phyloP scores from a whole-genome alignment of 2,113 vertebrate genomes.

The Esox niger region DNA sequence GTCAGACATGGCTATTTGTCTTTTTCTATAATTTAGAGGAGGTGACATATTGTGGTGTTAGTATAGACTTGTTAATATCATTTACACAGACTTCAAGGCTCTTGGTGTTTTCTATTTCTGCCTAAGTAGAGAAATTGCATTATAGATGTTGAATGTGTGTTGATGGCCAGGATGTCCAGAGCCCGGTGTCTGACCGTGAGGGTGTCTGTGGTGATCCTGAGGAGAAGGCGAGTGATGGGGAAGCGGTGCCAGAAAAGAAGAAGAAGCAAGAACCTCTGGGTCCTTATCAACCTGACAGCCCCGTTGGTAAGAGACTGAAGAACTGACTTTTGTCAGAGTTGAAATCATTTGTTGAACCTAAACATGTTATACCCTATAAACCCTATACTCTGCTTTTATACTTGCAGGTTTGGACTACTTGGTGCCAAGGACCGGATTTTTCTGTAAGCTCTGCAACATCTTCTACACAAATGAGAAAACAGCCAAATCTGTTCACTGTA shows the following conservation, averaged over 20 bases:
- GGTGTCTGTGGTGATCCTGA: constrained; percentile 29
- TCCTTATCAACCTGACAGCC: constrained; percentile 78
- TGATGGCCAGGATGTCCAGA: constrained; percentile 26
- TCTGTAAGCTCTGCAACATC: constrained; percentile 86
- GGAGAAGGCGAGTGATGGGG: neutral
- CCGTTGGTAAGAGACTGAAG: constrained; percentile 75
- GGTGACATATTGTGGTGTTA: too few relatives aligned
- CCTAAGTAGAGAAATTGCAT: neutral
- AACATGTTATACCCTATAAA: neutral
- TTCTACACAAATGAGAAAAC: constrained; percentile 88
- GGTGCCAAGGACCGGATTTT: constrained; percentile 80
- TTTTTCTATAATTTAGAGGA: too few relatives aligned
- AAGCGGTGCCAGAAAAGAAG: neutral
- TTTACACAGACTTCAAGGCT: too few relatives aligned
- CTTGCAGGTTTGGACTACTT: constrained; percentile 83
- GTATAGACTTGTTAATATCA: too few relatives aligned
- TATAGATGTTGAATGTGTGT: neutral
- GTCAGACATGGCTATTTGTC: neutral
- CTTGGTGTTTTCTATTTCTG: neutral
- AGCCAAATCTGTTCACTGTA: constrained; percentile 86
- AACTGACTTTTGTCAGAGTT: too few relatives aligned
- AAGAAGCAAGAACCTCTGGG: constrained; percentile 55
- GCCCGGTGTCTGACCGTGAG: constrained; percentile 24
- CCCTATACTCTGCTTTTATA: neutral
- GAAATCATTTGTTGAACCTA: neutral